A percentile compares a stretch with the other conserved stretches of the same genome.
These are phyloP conservation scores for Synanthedon myopaeformis DNA, from an alignment of 2,888 invertebrate genomes.

Conservation along the genomic window DNA sequence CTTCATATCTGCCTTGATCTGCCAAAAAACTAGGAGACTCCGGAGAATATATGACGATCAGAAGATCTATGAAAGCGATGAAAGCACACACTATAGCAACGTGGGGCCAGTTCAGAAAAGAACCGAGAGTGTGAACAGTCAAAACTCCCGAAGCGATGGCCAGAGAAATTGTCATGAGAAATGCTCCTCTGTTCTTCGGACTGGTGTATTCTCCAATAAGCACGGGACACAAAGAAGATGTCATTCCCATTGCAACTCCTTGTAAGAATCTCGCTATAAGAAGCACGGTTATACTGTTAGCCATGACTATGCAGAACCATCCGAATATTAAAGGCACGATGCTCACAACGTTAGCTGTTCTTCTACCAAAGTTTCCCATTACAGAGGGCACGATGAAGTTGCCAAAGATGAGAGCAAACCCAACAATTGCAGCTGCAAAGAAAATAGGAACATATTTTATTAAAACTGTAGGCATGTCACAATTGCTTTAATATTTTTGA, in stretches of 20 bases:
- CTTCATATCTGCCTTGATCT: constrained; percentile 59
- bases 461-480: too few species aligned
- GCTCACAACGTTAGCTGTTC: constrained; percentile 47
- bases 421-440: constrained; percentile 31
- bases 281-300: constrained; percentile 32
- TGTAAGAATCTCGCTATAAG: constrained; percentile 35
- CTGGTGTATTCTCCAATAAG: constrained; percentile 65
- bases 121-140: constrained; percentile 70
- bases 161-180: constrained; percentile 66
- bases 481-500: too few species aligned
- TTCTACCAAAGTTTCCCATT: constrained; percentile 66
- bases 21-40: constrained; percentile 76
- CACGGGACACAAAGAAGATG: constrained; percentile 54
- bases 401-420: constrained; percentile 28
- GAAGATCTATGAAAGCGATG: constrained; percentile 50
- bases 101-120: constrained; percentile 64
- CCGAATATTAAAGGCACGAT: constrained; percentile 53
- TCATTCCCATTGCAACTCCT: constrained; percentile 64
- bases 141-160: constrained; percentile 70
- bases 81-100: constrained; percentile 55
- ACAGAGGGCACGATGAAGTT: constrained; percentile 32
- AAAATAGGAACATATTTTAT: too few species aligned
- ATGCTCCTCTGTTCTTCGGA: constrained; percentile 68
- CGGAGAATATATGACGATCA: constrained; percentile 45
- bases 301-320: constrained; percentile 56